Conservation (phyloP, 1,140 invertebrate genomes). For the Paralvinella palmiformis region DNA sequence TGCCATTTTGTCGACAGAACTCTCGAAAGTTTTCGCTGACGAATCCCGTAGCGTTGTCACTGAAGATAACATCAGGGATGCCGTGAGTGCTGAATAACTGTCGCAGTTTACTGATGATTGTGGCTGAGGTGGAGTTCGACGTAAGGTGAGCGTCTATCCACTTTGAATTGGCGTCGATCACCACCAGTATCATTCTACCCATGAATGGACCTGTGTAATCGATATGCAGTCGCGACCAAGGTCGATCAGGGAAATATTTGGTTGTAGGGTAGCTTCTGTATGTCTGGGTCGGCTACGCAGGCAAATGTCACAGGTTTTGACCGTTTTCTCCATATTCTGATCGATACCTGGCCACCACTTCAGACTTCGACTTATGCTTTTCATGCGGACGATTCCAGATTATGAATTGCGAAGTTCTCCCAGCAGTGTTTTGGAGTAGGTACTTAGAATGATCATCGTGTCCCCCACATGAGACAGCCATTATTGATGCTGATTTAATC, state of each 20-base stretch:
- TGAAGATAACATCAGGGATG: slow-evolving; percentile 17
- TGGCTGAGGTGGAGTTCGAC: background rate
- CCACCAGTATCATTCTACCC: slow-evolving; percentile 34
- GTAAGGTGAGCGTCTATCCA: slow-evolving; percentile 9
- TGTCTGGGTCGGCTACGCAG: slow-evolving; percentile 27
- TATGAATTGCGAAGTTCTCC: slow-evolving; percentile 2
- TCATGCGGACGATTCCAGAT: slow-evolving; percentile 5
- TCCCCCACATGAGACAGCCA: slow-evolving; percentile 1
- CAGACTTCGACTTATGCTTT: background rate
- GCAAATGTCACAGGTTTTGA: slow-evolving; percentile 21
- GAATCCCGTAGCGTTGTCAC: slow-evolving; percentile 32
- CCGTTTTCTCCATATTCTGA: slow-evolving; percentile 5
- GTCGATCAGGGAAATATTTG: slow-evolving; percentile 30
- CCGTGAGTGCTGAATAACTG: slow-evolving; percentile 4
- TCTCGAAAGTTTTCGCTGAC: slow-evolving; percentile 26
- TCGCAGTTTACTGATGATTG: slow-evolving; percentile 9
- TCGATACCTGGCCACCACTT: slow-evolving; percentile 9
- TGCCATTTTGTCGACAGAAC: slow-evolving; percentile 25
- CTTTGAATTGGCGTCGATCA: slow-evolving; percentile 8
- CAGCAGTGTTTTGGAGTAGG: background rate
- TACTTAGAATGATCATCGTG: slow-evolving; percentile 6
- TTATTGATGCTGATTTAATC: background rate
- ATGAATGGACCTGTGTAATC: slow-evolving; percentile 39
- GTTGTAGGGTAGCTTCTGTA: slow-evolving; percentile 23
- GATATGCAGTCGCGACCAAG: slow-evolving; percentile 27